phyloP scores from a whole-genome alignment of 2,797 vertebrate genomes.

The Gymnopithys bicolor region DNA sequence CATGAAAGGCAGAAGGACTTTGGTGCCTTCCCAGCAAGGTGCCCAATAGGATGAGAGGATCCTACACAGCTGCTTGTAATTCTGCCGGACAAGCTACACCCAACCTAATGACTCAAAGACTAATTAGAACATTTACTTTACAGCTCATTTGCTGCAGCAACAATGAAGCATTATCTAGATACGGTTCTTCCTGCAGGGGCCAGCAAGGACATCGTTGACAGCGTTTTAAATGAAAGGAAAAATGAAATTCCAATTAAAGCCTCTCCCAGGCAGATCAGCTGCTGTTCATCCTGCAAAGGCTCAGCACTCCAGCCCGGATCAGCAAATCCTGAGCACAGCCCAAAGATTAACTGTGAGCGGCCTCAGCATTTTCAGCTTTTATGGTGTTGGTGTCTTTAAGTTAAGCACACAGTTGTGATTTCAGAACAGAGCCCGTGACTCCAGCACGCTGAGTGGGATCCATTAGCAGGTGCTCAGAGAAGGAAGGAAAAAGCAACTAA shows the following conservation, averaged over 20 bases:
- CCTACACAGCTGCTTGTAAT: background rate
- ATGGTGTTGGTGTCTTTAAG: slow-evolving; percentile 6
- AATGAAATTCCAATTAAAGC: slow-evolving; percentile 53
- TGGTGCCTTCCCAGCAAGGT: background rate
- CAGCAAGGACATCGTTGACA: slow-evolving; percentile 28
- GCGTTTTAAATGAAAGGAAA: slow-evolving; percentile 46
- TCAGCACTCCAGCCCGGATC: slow-evolving; percentile 10
- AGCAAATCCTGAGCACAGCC: slow-evolving; percentile 13
- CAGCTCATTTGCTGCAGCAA: slow-evolving; percentile 56
- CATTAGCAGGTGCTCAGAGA: slow-evolving; percentile 56
- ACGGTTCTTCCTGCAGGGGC: background rate
- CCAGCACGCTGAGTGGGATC: slow-evolving; percentile 17
- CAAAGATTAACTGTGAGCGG: slow-evolving; percentile 22
- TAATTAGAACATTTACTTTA: slow-evolving; percentile 63
- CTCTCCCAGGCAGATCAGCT: slow-evolving; percentile 30
- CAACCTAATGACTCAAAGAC: slow-evolving; percentile 39
- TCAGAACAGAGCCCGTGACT: slow-evolving; percentile 20
- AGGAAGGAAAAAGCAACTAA: slow-evolving; percentile 54
- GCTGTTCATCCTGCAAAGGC: slow-evolving; percentile 22
- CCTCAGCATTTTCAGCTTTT: slow-evolving; percentile 6
- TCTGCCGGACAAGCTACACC: background rate
- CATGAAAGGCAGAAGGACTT: background rate
- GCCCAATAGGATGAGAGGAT: background rate
- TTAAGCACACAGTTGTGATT: slow-evolving; percentile 1
- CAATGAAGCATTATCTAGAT: slow-evolving; percentile 41